Percentiles rank a stretch among this genome's conserved stretches.
Conservation (phyloP, 1,140 invertebrate genomes). For the Dreissena polymorpha region DNA sequence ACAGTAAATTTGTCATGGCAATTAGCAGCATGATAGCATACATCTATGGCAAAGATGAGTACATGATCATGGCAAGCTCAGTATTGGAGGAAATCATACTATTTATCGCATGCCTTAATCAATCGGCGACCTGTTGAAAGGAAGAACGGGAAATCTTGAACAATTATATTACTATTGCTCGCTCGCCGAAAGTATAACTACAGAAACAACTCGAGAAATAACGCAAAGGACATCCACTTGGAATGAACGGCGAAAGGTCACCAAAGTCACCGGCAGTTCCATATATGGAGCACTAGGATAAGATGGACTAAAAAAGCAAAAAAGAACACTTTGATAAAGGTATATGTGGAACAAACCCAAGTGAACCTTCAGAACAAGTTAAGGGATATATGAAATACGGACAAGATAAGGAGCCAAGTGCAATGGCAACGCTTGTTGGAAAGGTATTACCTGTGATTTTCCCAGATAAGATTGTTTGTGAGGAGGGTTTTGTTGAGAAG, state of each 20-base stretch:
- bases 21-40: neutral
- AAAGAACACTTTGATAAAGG: slow-evolving; percentile 54
- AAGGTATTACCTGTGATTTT: slow-evolving; percentile 34
- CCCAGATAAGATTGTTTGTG: slow-evolving; percentile 15
- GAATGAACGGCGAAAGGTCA: slow-evolving; percentile 32
- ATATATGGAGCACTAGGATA: slow-evolving; percentile 41
- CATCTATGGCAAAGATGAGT: neutral
- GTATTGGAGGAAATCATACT: neutral
- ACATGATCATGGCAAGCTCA: neutral
- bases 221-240: slow-evolving; percentile 43
- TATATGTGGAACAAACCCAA: slow-evolving; percentile 25
- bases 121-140: neutral
- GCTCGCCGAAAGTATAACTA: neutral
- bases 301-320: slow-evolving; percentile 37
- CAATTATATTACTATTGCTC: neutral
- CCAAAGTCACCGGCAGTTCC: slow-evolving; percentile 53
- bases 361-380: slow-evolving; percentile 1
- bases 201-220: neutral
- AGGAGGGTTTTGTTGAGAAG: slow-evolving; percentile 37
- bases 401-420: slow-evolving; percentile 37
- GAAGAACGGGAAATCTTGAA: neutral
- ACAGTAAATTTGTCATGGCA: slow-evolving; percentile 2
- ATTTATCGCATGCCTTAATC: neutral
- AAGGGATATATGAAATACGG: slow-evolving; percentile 36
- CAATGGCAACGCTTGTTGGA: slow-evolving; percentile 40